Percentiles rank a stretch among this genome's conserved stretches.
phyloP scores from a whole-genome alignment of 2,113 vertebrate genomes.

The Cairina moschata region DNA sequence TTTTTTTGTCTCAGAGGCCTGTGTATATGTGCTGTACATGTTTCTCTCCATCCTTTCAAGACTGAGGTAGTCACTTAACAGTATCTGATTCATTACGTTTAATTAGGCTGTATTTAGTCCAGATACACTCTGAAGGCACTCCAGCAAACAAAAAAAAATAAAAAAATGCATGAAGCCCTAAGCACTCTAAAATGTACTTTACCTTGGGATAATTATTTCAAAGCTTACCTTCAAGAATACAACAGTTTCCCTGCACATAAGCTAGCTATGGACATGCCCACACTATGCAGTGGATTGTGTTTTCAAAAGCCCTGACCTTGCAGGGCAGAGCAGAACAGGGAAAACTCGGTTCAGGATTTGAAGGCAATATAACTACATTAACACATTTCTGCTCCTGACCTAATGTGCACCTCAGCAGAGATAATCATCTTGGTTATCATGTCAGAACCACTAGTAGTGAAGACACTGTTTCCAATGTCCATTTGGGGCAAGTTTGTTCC shows the following conservation, averaged over 20 bases:
- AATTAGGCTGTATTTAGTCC: not conserved
- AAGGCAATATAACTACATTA: not conserved
- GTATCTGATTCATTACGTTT: not conserved
- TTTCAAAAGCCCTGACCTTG: not conserved
- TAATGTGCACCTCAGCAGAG: not conserved
- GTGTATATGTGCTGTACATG: rapidly evolving
- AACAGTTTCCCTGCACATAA: not conserved
- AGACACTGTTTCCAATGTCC: not conserved
- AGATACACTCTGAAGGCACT: not conserved
- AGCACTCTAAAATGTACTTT: not conserved
- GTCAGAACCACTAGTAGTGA: not conserved
- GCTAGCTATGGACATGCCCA: not conserved
- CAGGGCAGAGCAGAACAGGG: not conserved
- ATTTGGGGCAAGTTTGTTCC: not conserved
- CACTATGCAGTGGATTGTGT: rapidly evolving
- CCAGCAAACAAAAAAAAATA: not conserved
- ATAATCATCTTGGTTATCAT: not conserved
- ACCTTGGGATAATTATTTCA: not conserved
- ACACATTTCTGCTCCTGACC: not conserved
- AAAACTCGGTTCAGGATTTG: not conserved
- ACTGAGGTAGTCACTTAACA: not conserved
- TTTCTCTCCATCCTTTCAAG: not conserved
- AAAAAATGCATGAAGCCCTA: rapidly evolving
- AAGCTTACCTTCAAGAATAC: not conserved
- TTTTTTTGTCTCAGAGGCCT: not conserved